These are phyloP conservation scores for Characodon lateralis DNA, from an alignment of 2,797 vertebrate species.

Conservation along the genomic window DNA sequence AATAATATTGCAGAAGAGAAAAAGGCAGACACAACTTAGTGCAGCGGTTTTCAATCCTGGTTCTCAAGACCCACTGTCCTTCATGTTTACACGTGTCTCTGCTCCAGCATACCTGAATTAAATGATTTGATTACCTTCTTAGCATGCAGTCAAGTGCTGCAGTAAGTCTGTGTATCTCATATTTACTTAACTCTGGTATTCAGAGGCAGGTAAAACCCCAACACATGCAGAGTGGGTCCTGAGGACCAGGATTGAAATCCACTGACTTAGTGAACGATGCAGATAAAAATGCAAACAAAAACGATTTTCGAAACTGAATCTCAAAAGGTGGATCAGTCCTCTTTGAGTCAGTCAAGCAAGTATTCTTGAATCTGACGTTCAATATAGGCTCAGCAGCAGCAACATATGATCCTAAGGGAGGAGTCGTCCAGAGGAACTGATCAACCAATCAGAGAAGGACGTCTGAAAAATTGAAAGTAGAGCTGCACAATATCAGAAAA, in stretches of 20 bases:
- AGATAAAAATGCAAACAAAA: neutral
- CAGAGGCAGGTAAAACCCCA: no score
- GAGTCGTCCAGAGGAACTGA: neutral
- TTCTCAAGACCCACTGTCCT: no score
- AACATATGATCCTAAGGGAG: neutral
- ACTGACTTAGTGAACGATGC: neutral
- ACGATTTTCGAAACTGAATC: neutral
- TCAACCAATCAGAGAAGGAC: neutral
- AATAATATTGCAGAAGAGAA: neutral
- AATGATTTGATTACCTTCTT: no score
- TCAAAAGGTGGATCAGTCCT: neutral
- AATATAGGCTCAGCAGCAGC: neutral
- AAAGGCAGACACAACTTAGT: neutral
- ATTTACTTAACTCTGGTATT: no score
- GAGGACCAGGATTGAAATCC: no score
- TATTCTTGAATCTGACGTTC: neutral
- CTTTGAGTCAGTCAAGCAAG: neutral
- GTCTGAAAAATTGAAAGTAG: neutral
- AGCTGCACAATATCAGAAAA: neutral
- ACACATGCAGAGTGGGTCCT: no score
- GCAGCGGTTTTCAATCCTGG: no score
- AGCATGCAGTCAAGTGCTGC: no score
- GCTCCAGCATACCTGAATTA: no score
- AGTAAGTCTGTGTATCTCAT: no score
- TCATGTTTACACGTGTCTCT: no score